A percentile compares a stretch with the other conserved stretches of the same genome.
Conservation (phyloP, 1,140 invertebrate species). For the Drosophila nigromelanica region DNA sequence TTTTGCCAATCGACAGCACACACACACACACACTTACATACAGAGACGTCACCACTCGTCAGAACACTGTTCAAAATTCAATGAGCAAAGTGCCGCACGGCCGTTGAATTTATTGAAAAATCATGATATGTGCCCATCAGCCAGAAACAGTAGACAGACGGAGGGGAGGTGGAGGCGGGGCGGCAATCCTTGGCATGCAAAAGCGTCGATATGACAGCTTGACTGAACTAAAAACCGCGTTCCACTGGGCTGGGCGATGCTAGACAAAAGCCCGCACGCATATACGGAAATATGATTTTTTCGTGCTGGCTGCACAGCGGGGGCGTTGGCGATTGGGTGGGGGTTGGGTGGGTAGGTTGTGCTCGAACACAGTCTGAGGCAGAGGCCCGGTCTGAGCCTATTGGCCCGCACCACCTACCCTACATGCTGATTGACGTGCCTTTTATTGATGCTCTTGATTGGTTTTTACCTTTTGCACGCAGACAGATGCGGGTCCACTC, state of each 20-base stretch:
- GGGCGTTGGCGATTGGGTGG: conserved; percentile 21
- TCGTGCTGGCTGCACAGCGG: conserved; percentile 26
- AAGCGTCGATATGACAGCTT: conserved; percentile 81
- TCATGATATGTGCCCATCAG: conserved; percentile 76
- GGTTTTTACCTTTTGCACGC: conserved; percentile 77
- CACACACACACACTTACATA: conserved; percentile 17
- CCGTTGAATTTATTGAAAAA: conserved; percentile 80
- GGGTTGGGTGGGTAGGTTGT: neutral
- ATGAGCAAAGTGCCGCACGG: conserved; percentile 75
- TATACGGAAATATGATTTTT: conserved; percentile 76
- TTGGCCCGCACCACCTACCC: conserved; percentile 22
- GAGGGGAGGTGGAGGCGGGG: neutral
- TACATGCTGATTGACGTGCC: conserved; percentile 78
- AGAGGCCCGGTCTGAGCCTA: conserved; percentile 44
- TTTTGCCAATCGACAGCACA: neutral
- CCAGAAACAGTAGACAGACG: conserved; percentile 26
- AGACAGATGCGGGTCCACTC: conserved; percentile 41
- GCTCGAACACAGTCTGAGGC: neutral
- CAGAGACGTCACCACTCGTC: conserved; percentile 4
- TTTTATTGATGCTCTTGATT: conserved; percentile 83
- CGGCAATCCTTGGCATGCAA: conserved; percentile 60
- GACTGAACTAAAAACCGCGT: conserved; percentile 78
- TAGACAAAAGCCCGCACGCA: conserved; percentile 58
- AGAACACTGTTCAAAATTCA: conserved; percentile 71
- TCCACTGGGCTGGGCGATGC: conserved; percentile 50